Evolutionary conservation across 2,113 vertebrate species (phyloP).

Genomic region (Rhinoptilus africanus): DNA sequence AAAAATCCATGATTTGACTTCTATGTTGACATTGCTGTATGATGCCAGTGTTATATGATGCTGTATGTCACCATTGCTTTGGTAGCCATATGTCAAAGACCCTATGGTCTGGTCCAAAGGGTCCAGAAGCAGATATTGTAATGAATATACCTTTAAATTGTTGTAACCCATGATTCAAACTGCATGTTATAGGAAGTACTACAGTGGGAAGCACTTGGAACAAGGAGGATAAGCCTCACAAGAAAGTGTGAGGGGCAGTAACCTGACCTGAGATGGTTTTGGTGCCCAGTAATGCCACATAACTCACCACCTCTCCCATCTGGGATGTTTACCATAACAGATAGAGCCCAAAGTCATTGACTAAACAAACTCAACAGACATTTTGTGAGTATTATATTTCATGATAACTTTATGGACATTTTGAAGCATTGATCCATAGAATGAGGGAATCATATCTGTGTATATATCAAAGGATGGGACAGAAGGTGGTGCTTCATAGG

Average conservation of each 20-base stretch:
- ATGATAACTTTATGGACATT: neutral
- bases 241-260: neutral
- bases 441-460: neutral
- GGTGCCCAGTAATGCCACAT: neutral
- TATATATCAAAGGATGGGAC: neutral
- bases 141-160: neutral
- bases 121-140: neutral
- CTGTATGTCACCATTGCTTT: neutral
- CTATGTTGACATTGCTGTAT: neutral
- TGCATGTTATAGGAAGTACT: neutral
- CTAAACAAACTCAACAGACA: neutral
- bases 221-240: neutral
- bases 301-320: neutral
- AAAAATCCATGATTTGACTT: neutral
- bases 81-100: neutral
- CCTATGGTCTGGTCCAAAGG: fast-evolving
- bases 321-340: neutral
- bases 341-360: neutral
- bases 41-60: neutral
- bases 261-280: neutral
- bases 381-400: neutral
- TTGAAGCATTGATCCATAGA: neutral
- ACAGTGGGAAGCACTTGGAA: neutral
- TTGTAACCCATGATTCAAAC: neutral
- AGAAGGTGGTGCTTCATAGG: neutral